These are phyloP conservation scores for Tiphia femorata DNA, from an alignment of 2,888 invertebrate species.

Conservation along the genomic window DNA sequence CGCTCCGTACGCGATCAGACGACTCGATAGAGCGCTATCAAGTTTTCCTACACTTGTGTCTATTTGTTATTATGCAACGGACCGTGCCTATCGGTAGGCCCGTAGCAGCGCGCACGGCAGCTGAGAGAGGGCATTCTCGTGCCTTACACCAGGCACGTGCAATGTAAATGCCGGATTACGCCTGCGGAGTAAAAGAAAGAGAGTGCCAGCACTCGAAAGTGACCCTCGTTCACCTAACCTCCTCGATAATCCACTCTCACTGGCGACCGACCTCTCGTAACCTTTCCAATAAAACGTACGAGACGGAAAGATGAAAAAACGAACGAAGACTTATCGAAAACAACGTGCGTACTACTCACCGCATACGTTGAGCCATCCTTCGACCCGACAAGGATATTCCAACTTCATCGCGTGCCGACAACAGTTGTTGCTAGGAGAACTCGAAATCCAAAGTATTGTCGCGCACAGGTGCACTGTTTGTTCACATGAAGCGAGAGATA, in stretches of 20 bases:
- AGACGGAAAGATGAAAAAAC: not conserved
- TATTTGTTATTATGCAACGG: constrained; percentile 34
- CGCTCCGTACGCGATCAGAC: too few species aligned
- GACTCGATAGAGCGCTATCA: not conserved
- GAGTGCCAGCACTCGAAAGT: too few species aligned
- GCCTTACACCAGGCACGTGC: too few species aligned
- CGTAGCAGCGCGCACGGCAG: too few species aligned
- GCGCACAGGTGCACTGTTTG: constrained; percentile 25
- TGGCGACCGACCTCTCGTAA: too few species aligned
- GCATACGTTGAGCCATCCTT: constrained; percentile 74
- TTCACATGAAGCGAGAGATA: constrained; percentile 18
- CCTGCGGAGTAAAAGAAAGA: too few species aligned
- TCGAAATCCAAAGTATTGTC: not conserved
- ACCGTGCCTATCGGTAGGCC: too few species aligned
- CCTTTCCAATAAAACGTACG: too few species aligned
- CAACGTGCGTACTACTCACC: constrained; percentile 66
- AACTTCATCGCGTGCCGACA: constrained; percentile 59
- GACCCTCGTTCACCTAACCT: too few species aligned
- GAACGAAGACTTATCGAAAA: not conserved
- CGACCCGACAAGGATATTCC: constrained; percentile 73
- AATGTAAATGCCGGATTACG: too few species aligned
- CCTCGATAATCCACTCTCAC: too few species aligned
- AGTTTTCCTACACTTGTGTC: constrained; percentile 6
- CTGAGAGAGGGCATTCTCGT: too few species aligned
- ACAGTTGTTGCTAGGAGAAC: not conserved